These are phyloP conservation scores for Pedionomus torquatus DNA, from an alignment of 2,113 vertebrate genomes.

Conservation along the genomic window DNA sequence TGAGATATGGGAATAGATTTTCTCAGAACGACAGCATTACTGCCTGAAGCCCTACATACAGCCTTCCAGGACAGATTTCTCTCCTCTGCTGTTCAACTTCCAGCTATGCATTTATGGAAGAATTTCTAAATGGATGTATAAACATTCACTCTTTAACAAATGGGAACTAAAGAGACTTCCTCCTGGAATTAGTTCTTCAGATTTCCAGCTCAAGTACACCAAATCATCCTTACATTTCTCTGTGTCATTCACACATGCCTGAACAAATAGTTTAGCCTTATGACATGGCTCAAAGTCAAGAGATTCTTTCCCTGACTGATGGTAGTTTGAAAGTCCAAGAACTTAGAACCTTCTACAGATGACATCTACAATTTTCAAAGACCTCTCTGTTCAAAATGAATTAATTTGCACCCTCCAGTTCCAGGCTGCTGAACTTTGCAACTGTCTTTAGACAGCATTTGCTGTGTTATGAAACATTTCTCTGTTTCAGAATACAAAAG, in stretches of 20 bases:
- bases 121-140: neutral
- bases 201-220: neutral
- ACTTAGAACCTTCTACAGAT: neutral
- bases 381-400: neutral
- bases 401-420: neutral
- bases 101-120: accelerated
- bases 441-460: neutral
- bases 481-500: neutral
- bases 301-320: too few species aligned
- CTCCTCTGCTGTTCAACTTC: neutral
- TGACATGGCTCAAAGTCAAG: neutral
- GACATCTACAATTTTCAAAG: neutral
- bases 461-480: neutral
- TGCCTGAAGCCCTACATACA: neutral
- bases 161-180: neutral
- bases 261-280: neutral
- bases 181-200: neutral
- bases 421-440: neutral
- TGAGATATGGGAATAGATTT: neutral
- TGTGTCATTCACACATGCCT: neutral
- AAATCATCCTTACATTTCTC: neutral
- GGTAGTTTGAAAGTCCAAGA: neutral
- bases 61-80: neutral
- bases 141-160: neutral
- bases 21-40: neutral